phyloP scores from a whole-genome alignment of 2,113 vertebrate genomes.

The Salvator merianae region DNA sequence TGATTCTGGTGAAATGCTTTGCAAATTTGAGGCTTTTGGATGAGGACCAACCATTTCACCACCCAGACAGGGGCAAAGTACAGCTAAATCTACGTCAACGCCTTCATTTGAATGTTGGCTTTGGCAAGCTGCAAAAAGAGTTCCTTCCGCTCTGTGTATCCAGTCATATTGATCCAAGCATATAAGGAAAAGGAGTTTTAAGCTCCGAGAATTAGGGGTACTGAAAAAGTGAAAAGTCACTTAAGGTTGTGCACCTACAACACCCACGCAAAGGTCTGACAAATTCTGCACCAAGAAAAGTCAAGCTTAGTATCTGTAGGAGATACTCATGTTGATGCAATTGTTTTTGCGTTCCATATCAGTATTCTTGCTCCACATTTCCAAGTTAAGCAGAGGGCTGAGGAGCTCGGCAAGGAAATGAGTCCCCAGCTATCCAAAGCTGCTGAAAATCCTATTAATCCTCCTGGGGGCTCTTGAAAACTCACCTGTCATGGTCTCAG shows the following conservation, averaged over 20 bases:
- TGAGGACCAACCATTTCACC: background rate
- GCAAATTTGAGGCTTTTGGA: constrained; percentile 10
- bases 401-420: too few relatives aligned
- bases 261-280: background rate
- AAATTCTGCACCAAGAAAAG: background rate
- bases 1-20: constrained; percentile 8
- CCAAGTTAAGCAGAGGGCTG: too few relatives aligned
- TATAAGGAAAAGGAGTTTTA: background rate
- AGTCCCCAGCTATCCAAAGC: too few relatives aligned
- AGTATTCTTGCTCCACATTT: too few relatives aligned
- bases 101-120: constrained; percentile 37
- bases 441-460: too few relatives aligned
- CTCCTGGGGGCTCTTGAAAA: too few relatives aligned
- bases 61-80: constrained; percentile 36
- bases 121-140: constrained; percentile 35
- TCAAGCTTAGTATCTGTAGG: background rate
- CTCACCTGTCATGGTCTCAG: too few relatives aligned
- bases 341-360: too few relatives aligned
- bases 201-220: background rate
- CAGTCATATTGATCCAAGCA: constrained; percentile 1
- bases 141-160: background rate
- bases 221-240: background rate
- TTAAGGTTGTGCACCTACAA: too few relatives aligned
- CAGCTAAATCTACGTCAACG: constrained; percentile 20
- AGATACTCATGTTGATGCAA: too few relatives aligned